Conservation (phyloP, 2,113 vertebrate species). For the Chaetodon auriga region DNA sequence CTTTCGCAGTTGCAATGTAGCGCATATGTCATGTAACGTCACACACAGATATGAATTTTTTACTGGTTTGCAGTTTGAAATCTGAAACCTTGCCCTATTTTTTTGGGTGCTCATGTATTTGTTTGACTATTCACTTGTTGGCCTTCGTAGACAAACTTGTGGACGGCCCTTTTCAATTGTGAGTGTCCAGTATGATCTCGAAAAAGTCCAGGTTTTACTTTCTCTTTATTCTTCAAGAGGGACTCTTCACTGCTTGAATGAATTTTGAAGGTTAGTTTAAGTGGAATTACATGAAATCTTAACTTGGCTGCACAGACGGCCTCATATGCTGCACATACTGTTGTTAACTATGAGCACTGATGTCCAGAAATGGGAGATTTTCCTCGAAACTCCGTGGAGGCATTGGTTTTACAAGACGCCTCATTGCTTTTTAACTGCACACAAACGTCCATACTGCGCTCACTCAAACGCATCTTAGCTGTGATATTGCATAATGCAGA, state of each 20-base stretch:
- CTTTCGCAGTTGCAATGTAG: background rate
- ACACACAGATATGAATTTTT: too few species aligned
- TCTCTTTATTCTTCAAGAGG: background rate
- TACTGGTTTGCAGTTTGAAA: background rate
- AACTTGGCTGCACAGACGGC: background rate
- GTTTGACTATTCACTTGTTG: background rate
- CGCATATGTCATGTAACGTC: too few species aligned
- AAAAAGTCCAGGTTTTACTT: background rate
- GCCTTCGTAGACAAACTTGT: constrained; percentile 16
- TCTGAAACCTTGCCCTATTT: background rate
- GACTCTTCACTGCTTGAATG: constrained; percentile 4
- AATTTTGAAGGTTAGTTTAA: constrained; percentile 21
- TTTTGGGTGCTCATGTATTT: background rate
- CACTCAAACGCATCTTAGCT: constrained; percentile 31
- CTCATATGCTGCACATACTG: background rate
- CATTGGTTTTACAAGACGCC: background rate
- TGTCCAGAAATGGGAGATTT: background rate
- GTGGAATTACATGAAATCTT: constrained; percentile 31
- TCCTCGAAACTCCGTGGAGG: background rate
- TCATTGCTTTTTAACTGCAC: constrained; percentile 17
- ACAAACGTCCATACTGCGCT: constrained; percentile 7
- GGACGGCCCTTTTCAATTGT: constrained; percentile 1
- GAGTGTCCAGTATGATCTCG: background rate
- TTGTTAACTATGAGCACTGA: background rate
- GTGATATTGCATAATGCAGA: constrained; percentile 44